phyloP scores from a whole-genome alignment of 2,797 vertebrate species.

The Chelonia mydas region DNA sequence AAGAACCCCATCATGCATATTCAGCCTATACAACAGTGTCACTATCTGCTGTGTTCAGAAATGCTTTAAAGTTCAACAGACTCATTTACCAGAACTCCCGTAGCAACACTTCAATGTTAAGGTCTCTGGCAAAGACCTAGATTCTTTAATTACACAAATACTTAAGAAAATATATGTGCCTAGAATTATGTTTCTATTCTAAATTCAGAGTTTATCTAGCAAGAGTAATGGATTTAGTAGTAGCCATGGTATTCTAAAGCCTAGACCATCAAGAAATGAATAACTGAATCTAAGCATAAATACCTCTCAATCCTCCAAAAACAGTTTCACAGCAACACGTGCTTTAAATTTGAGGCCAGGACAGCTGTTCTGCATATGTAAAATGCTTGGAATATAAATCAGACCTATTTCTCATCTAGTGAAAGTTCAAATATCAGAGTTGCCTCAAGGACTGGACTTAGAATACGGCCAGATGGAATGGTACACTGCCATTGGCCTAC shows the following conservation, averaged over 20 bases:
- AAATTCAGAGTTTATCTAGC: not conserved
- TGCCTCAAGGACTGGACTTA: not conserved
- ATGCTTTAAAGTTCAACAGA: not conserved
- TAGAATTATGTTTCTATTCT: not conserved
- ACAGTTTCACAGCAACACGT: not conserved
- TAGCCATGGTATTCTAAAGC: not conserved
- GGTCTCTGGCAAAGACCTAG: not conserved
- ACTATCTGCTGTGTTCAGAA: not conserved
- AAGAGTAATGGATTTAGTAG: not conserved
- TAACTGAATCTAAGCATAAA: accelerated
- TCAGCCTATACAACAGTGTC: not conserved
- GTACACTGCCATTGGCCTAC: not conserved
- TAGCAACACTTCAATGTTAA: not conserved
- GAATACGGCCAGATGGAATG: not conserved
- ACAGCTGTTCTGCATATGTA: no score
- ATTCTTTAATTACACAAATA: not conserved
- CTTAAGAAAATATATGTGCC: no score
- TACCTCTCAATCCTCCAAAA: not conserved
- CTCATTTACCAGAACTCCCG: not conserved
- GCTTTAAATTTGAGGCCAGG: not conserved
- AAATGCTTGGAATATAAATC: no score
- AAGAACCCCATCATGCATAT: not conserved
- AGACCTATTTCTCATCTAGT: not conserved
- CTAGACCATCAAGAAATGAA: not conserved
- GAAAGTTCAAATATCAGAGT: not conserved